Evolutionary conservation across 1,140 invertebrate species (phyloP), one percentile per base, ranked within the genome.

Genomic region (Forficula auricularia): DNA sequence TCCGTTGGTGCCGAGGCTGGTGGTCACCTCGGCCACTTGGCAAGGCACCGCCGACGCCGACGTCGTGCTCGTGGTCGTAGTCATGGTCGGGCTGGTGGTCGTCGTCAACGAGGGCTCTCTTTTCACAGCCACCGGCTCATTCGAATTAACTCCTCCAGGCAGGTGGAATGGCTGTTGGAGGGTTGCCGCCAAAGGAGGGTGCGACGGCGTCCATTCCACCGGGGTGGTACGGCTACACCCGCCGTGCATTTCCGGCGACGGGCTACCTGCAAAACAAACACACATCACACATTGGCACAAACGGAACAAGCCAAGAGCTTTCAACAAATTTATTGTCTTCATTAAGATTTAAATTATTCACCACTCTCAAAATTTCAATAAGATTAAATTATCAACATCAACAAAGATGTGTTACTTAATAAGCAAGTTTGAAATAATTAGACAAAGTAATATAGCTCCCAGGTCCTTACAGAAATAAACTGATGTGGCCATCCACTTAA

Each of bases 11-110:
- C 70, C 64, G 47, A 67, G 65, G 41, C 71, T 73, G 19, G 71
- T 73, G 10, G 69, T 70, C n/a, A 75, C 68, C 53, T 74, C 72
- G 40, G 71, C 71, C 39, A 75, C 71, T 59, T 74, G 72, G 52
- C 71, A 75, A 13, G 66, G 65, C 40, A 62, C 60, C 33, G 62
- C 61, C 36, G 58, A 49, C 36, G 65, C 52, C 10, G 72, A 71
- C 54, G 74, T 72, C 32, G 71, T 66, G 53, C 73, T 75, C 7
- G 75, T 67, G 34, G 57, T 45, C 42, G 15, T 19, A n/a, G n/a
- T n/a, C n/a, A n/a, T n/a, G n/a, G n/a, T n/a, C n/a, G n/a, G n/a
- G n/a, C n/a, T n/a, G 14, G 35, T 46, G 32, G 51, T 57, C 40
- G 42, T 55, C 22, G 47, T 36, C 39, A 49, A 54, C 40, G 47